A percentile compares a stretch with the other conserved stretches of the same genome.
Evolutionary conservation across 2,797 vertebrate genomes (phyloP).

Genomic region (Bradypus variegatus): DNA sequence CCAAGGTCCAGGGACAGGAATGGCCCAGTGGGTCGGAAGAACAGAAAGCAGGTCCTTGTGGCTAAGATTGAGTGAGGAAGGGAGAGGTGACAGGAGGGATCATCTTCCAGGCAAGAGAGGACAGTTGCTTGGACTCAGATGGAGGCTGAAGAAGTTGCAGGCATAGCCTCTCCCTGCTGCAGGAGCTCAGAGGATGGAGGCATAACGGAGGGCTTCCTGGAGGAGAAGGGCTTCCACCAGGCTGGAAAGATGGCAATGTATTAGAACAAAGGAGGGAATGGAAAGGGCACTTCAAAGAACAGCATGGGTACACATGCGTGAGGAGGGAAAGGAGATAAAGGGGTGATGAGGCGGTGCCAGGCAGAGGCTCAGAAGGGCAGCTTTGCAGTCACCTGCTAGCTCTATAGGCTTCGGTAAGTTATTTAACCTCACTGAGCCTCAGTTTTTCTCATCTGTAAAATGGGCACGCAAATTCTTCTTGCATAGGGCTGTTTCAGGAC

Average conservation of each 20-base stretch:
- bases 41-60: too few species aligned
- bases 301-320: accelerated
- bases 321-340: too few species aligned
- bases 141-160: not conserved
- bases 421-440: not conserved
- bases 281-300: not conserved
- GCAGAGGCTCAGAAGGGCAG: not conserved
- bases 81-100: not conserved
- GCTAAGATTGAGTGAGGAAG: not conserved
- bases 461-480: not conserved
- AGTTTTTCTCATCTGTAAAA: not conserved
- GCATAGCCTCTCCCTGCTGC: not conserved
- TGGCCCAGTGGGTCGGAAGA: not conserved
- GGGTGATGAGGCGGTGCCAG: accelerated
- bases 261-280: too few species aligned
- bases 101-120: not conserved
- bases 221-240: not conserved
- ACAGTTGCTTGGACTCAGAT: not conserved
- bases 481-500: not conserved
- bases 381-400: not conserved
- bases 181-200: not conserved
- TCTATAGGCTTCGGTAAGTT: too few species aligned
- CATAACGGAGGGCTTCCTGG: not conserved
- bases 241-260: not conserved
- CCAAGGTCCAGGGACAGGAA: not conserved